Evolutionary conservation across 2,113 vertebrate genomes (phyloP), one percentile per base, ranked within the genome.

Genomic region (Scolopax mira): DNA sequence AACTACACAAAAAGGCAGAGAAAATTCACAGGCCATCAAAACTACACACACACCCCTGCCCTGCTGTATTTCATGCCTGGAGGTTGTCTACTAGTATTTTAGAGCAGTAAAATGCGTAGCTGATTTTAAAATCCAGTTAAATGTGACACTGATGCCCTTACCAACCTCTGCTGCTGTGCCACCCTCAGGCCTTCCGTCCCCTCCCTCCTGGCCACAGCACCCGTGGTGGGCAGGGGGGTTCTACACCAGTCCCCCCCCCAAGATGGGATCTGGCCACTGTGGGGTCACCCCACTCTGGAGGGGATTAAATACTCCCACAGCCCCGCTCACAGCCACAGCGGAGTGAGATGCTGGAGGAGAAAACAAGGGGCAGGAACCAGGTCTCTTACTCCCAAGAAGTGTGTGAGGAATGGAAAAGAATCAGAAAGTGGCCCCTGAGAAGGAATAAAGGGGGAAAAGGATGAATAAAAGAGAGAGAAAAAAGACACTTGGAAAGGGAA

Each of bases 281-380:
- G 2, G 23, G 28, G 17, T 46, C 16, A 23, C 3, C 2, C 7
- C 42, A 31, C 15, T 10, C 55, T 6, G 3, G 64, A 37, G 9
- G 14, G 30, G 31, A 18, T 14, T 0, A 3, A 37, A 60, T 7
- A 8, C 52, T 24, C n/a, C 22, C 3, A 13, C 31, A 7, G 46
- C 22, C 17, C 37, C 7, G 11, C 44, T 74, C 31, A 10, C 0
- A 4, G 70, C 51, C 62, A 58, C 2, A 1, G 13, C 4, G 4
- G 42, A 62, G 11, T 13, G 19, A 9, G 35, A 55, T 1, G 7
- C 51, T 64, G 51, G 37, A 74, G 31, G 75, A 64, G 35, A 57
- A 83, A 79, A 66, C 1, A 2, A 70, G 55, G 79, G 46, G 61
- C 13, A 15, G 70, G 70, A 82, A 69, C 14, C 19, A 22, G 19